phyloP scores from a whole-genome alignment of 2,888 invertebrate species.

The Thymelicus sylvestris region DNA sequence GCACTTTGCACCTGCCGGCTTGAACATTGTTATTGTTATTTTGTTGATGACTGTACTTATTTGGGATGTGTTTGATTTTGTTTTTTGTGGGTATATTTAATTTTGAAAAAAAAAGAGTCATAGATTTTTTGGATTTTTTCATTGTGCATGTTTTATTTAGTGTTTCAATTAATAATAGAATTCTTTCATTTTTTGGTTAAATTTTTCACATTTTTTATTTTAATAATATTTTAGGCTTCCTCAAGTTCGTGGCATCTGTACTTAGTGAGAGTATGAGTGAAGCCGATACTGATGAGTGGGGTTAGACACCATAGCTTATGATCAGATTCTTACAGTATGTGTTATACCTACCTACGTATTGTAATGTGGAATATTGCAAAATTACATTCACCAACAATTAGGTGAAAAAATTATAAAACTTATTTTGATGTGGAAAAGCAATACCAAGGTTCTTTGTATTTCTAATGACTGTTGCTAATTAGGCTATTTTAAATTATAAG shows the following conservation, averaged over 20 bases:
- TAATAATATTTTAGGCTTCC: conserved; percentile 63
- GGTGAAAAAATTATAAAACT: no score
- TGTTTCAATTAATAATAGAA: background rate
- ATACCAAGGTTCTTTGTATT: no score
- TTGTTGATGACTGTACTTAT: conserved; percentile 41
- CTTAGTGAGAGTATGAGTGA: conserved; percentile 71
- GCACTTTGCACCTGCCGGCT: conserved; percentile 40
- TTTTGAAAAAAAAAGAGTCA: no score
- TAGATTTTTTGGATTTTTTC: no score
- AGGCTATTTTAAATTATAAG: no score
- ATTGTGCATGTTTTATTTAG: background rate
- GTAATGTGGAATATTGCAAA: conserved; percentile 17
- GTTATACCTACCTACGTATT: background rate
- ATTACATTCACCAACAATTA: background rate
- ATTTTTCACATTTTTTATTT: conserved; percentile 45
- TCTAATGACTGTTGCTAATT: no score
- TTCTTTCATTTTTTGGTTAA: conserved; percentile 14
- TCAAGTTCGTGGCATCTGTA: conserved; percentile 71
- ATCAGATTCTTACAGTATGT: background rate
- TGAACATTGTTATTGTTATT: conserved; percentile 43
- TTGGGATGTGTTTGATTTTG: conserved; percentile 2
- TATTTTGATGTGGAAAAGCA: no score
- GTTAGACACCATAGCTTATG: conserved; percentile 58
- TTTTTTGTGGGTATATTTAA: no score
- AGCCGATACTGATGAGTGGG: conserved; percentile 67